Evolutionary conservation across 2,113 vertebrate species (phyloP), one percentile per base, ranked within the genome.

Genomic region (Todiramphus chloris): DNA sequence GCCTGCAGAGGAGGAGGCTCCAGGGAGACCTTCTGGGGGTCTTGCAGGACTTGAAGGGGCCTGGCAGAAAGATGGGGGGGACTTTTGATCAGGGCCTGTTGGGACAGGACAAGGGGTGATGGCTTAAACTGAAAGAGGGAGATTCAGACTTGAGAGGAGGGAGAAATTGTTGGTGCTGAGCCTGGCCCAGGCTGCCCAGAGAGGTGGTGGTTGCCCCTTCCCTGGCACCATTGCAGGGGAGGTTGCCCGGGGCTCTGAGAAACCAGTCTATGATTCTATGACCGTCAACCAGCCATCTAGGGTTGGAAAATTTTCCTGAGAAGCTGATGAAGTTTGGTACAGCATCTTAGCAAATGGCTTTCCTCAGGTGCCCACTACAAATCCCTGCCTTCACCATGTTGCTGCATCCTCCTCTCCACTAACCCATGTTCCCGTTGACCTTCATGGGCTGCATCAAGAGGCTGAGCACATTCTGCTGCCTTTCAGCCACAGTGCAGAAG

Each of bases 401-500:
- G 4, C 56, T 15, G 19, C 62, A 31, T 23, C 76, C 44, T 59
- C 69, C n/a, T 33, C 25, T 16, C 12, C 69, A 3, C 6, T 5
- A 8, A 4, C 39, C 51, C 19, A 0, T 2, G 1, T 28, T 43
- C 31, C 70, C 6, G 0, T 5, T 2, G 4, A 15, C 43, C 62
- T 58, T 30, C 41, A 8, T 0, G 5, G 20, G 62, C 50, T 0
- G 4, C 35, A 1, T 3, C 58, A 5, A 18, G 50, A 56, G 56
- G 48, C 63, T 33, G 55, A 46, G 39, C 37, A 3, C 8, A 5
- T 23, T 37, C 67, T 13, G 59, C 68, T 7, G 7, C 43, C 12
- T 41, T 16, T 46, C 3, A 16, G 60, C 46, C 28, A 1, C 1
- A 11, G 23, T 3, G 44, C 41, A 6, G 39, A 7, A 48, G 27